A percentile compares a stretch with the other conserved stretches of the same genome.
Evolutionary conservation across 2,888 invertebrate genomes (phyloP).

Genomic region (Caenorhabditis sp.): DNA sequence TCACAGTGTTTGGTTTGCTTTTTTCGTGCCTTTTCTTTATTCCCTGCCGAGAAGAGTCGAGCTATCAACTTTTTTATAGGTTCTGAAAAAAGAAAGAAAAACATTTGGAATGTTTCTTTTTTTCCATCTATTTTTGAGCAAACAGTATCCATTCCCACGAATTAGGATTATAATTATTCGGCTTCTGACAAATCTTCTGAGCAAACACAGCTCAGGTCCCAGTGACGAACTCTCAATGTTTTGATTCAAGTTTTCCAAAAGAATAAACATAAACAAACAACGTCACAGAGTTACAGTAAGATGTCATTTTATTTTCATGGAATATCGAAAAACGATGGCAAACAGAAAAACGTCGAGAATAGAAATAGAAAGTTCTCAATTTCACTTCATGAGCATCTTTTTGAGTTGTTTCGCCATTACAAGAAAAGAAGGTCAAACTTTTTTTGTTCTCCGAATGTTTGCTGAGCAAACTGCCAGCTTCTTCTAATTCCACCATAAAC

Average conservation of each 20-base stretch:
- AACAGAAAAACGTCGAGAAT: conserved; percentile 20
- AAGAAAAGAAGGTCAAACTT: conserved; percentile 62
- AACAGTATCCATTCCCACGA: neutral
- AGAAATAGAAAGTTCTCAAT: conserved; percentile 48
- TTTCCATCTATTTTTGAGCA: neutral
- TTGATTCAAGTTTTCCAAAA: neutral
- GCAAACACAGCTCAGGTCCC: conserved; percentile 25
- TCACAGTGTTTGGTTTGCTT: conserved; percentile 60
- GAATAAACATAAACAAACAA: conserved; percentile 4
- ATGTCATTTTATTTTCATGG: conserved; percentile 18
- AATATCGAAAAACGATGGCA: conserved; percentile 2
- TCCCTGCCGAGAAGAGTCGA: conserved; percentile 24
- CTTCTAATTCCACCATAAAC: conserved; percentile 64
- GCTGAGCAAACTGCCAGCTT: conserved; percentile 64
- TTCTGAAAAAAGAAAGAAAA: conserved; percentile 40
- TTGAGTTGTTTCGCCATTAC: neutral
- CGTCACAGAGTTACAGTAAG: conserved; percentile 33
- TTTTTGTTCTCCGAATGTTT: conserved; percentile 62
- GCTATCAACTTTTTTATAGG: conserved; percentile 46
- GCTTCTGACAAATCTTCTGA: conserved; percentile 33
- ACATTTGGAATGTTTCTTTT: conserved; percentile 30
- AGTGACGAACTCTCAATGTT: conserved; percentile 12
- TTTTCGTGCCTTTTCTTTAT: conserved; percentile 34
- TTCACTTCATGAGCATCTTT: conserved; percentile 46
- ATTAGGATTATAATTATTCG: conserved; percentile 38